Percentiles rank a stretch among this genome's conserved stretches.
phyloP scores from a whole-genome alignment of 2,888 invertebrate genomes.

The Nomada fabriciana region DNA sequence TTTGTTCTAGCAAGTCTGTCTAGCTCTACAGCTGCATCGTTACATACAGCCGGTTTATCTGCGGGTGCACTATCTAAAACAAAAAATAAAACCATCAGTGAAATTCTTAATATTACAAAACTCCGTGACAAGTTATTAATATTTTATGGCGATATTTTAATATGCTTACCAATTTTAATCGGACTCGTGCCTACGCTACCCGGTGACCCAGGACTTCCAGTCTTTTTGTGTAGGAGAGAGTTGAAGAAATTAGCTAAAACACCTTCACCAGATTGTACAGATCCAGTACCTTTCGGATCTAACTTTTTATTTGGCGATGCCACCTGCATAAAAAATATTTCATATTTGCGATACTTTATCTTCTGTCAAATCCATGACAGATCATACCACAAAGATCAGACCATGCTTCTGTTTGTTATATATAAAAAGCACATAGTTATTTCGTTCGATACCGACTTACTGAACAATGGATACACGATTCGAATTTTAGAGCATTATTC shows the following conservation, averaged over 20 bases:
- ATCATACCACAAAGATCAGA: constrained; percentile 82
- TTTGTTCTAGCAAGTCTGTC: constrained; percentile 93
- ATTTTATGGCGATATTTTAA: not conserved
- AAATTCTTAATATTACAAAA: constrained; percentile 22
- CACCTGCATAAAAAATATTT: constrained; percentile 74
- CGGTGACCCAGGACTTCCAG: constrained; percentile 88
- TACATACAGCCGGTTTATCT: constrained; percentile 91
- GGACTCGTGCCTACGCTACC: constrained; percentile 83
- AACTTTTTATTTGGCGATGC: constrained; percentile 89
- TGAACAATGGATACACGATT: constrained; percentile 38
- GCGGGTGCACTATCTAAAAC: constrained; percentile 83
- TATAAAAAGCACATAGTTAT: constrained; percentile 56
- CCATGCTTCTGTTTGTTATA: constrained; percentile 78
- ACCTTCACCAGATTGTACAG: constrained; percentile 94
- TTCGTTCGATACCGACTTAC: constrained; percentile 21
- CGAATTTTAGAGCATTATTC: constrained; percentile 6
- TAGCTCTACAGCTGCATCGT: constrained; percentile 96
- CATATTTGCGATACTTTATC: constrained; percentile 43
- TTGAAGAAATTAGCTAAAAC: constrained; percentile 99
- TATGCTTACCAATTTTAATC: constrained; percentile 75
- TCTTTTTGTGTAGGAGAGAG: constrained; percentile 97
- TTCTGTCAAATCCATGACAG: constrained; percentile 49
- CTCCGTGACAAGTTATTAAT: not conserved
- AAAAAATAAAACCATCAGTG: not conserved
- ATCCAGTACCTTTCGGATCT: constrained; percentile 86